Base-by-base conservation (phyloP, 2,797 vertebrate genomes). In the Sebastes diaconus region DNA sequence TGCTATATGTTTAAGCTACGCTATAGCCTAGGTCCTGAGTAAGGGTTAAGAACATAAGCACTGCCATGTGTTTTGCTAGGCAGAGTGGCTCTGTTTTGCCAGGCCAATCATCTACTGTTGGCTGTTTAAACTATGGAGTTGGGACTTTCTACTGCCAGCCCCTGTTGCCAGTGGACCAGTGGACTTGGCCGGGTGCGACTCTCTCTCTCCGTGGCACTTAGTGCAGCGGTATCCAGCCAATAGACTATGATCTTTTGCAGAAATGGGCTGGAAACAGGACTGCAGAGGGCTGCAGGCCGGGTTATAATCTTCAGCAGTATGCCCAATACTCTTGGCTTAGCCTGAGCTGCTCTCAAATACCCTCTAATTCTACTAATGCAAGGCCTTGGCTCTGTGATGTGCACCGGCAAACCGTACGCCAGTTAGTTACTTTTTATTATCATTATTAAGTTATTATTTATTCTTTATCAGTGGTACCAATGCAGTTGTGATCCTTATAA, bases 71-170 rank as follows among this genome's bases (percentile, higher is more conserved):
- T 94, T 93, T 92, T 89, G 88, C 83, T 88, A 87, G 90, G 90
- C 85, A 89, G 85, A 92, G 87, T 83, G 77, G 83, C 63, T 80
- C 79, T 84, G 75, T 84, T 89, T 83, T 94, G 92, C 93, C 92
- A 94, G 93, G 79, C 88, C 90, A 93, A 94, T 94, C 91, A 94
- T 94, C 89, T 88, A 86, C 91, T 92, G 89, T 87, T 93, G 93
- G 93, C 94, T 94, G 92, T 90, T 90, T 92, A 85, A 92, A 92
- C 86, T 90, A 92, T 86, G 83, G 89, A 91, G 90, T 91, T 93
- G 91, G 86, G 91, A 90, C 87, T 79, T 89, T 90, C 79, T 86
- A 13, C 80, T 93, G 93, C 93, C 94, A 95, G 84, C 85, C 88
- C 77, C 75, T 52, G 80, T 77, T 93, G 93, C 94, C 94, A 95